Conservation (phyloP, 2,888 invertebrate genomes). For the Polymixis lichenea region DNA sequence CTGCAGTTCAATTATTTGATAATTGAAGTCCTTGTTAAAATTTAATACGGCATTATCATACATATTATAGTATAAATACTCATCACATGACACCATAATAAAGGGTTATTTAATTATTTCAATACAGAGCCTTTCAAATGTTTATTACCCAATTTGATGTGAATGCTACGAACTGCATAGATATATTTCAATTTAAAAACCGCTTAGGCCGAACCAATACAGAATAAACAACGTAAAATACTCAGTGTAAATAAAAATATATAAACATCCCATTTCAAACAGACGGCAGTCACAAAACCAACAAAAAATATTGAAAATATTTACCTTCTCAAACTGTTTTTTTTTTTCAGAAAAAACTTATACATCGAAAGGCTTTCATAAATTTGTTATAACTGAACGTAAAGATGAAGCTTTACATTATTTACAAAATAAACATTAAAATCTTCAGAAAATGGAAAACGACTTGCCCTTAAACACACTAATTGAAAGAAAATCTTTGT, state of each 20-base stretch:
- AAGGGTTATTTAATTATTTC: background rate
- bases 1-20: conserved; percentile 13
- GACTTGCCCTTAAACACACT: conserved; percentile 11
- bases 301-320: background rate
- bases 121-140: background rate
- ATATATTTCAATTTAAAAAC: background rate
- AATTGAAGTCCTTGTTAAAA: background rate
- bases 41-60: background rate
- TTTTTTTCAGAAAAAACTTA: background rate
- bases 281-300: background rate
- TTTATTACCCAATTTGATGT: background rate
- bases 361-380: background rate
- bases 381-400: conserved; percentile 9
- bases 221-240: background rate
- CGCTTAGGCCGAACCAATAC: background rate
- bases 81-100: background rate
- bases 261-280: background rate
- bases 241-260: background rate
- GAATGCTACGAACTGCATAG: background rate
- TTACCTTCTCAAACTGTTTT: background rate
- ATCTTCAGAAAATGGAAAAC: background rate
- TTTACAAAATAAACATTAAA: conserved; percentile 5
- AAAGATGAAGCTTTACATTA: background rate
- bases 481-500: conserved; percentile 46
- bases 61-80: too few relatives aligned